phyloP scores from a whole-genome alignment of 1,140 invertebrate species.

The Trypoxylus dichotomus region DNA sequence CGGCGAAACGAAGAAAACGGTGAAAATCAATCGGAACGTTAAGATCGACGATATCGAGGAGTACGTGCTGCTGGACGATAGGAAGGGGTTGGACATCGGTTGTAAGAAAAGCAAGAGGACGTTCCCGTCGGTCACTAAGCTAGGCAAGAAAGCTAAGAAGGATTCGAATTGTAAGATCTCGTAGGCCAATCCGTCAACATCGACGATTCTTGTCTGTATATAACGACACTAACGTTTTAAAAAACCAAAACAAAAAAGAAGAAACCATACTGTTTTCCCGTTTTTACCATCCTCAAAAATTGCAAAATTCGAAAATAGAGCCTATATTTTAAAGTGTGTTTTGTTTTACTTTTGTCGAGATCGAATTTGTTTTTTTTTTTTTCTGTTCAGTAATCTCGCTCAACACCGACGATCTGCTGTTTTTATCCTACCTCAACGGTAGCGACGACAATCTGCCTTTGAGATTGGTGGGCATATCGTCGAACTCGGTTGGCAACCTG shows the following conservation, averaged over 20 bases:
- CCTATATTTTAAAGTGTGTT: not conserved
- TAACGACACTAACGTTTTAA: too few relatives aligned
- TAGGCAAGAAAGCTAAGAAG: slow-evolving; percentile 23
- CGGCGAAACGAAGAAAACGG: not conserved
- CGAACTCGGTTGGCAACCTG: not conserved
- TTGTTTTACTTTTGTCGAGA: not conserved
- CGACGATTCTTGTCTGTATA: too few relatives aligned
- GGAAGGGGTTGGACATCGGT: not conserved
- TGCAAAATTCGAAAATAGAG: not conserved
- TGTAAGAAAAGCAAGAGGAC: not conserved
- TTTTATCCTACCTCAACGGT: slow-evolving; percentile 7
- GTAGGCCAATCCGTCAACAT: not conserved
- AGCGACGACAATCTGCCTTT: not conserved
- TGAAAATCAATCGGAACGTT: not conserved
- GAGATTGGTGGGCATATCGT: not conserved
- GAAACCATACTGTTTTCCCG: too few relatives aligned
- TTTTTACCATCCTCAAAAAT: not conserved
- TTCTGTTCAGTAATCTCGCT: not conserved
- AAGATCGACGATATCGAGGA: not conserved
- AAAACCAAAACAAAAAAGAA: too few relatives aligned
- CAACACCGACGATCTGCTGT: not conserved
- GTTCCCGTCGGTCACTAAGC: slow-evolving; percentile 6
- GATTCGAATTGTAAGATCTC: slow-evolving; percentile 22
- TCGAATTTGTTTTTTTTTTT: not conserved
- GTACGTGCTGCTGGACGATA: not conserved